phyloP scores from a whole-genome alignment of 2,113 vertebrate species.

The Chaetodon auriga region DNA sequence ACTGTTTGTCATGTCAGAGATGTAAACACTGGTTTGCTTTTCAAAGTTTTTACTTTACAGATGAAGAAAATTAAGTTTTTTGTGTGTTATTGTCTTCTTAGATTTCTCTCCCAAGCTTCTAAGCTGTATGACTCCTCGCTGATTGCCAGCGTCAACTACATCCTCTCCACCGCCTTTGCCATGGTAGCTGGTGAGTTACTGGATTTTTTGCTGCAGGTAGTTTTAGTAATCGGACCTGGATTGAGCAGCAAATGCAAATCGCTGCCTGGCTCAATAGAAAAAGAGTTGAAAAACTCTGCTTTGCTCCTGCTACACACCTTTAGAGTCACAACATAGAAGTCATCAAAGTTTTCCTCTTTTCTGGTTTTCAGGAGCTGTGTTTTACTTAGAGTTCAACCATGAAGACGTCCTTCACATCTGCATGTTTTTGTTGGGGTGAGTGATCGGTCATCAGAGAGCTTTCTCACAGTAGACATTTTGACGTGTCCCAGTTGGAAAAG shows the following conservation, averaged over 20 bases:
- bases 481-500: background rate
- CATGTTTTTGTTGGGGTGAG: constrained; percentile 96
- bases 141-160: constrained; percentile 92
- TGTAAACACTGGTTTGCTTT: background rate
- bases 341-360: background rate
- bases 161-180: constrained; percentile 89
- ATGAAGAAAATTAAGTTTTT: background rate
- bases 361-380: constrained; percentile 88
- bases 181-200: constrained; percentile 90
- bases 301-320: background rate
- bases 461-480: background rate
- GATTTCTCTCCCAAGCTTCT: constrained; percentile 93
- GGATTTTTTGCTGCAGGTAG: background rate
- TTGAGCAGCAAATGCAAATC: background rate
- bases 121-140: constrained; percentile 91
- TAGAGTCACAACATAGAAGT: background rate
- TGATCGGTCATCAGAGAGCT: constrained; percentile 21
- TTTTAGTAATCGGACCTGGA: background rate
- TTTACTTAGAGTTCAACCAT: constrained; percentile 92
- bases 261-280: background rate
- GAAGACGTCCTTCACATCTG: constrained; percentile 92
- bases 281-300: background rate
- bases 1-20: background rate
- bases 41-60: background rate
- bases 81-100: constrained; percentile 59